Conservation (phyloP, 2,888 invertebrate genomes). For the Drosophila kanekoi region DNA sequence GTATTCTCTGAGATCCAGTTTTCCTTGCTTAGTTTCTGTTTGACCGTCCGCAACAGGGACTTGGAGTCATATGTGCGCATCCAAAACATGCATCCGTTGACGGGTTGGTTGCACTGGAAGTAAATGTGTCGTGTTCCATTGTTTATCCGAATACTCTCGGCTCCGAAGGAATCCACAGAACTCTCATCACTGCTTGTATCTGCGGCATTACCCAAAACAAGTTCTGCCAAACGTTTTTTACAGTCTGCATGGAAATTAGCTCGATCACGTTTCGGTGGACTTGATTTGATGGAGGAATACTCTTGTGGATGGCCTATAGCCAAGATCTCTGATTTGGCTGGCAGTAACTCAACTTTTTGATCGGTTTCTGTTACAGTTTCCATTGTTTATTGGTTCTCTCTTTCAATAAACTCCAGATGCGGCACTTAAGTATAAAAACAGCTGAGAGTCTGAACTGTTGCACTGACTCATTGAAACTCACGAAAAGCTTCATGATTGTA, state of each 20-base stretch:
- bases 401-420: not conserved
- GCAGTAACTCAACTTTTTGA: no score
- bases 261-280: not conserved
- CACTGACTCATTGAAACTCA: not conserved
- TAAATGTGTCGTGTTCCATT: not conserved
- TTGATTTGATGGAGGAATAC: not conserved
- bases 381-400: not conserved
- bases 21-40: not conserved
- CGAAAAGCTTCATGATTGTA: not conserved
- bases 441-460: not conserved
- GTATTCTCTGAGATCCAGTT: slow-evolving; percentile 11
- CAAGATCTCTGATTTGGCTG: not conserved
- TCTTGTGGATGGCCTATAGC: slow-evolving; percentile 1
- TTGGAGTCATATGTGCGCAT: not conserved
- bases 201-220: not conserved
- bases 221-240: not conserved
- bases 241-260: not conserved
- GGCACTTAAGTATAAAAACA: not conserved
- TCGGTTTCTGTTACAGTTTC: not conserved
- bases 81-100: not conserved
- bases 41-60: not conserved
- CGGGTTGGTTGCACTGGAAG: slow-evolving; percentile 1
- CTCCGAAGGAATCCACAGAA: not conserved
- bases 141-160: not conserved
- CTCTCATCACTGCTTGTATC: not conserved